Evolutionary conservation across 37 sponge, comb jelly and placozoan genomes (phyloP).

Genomic region (Axinella damicornis): DNA sequence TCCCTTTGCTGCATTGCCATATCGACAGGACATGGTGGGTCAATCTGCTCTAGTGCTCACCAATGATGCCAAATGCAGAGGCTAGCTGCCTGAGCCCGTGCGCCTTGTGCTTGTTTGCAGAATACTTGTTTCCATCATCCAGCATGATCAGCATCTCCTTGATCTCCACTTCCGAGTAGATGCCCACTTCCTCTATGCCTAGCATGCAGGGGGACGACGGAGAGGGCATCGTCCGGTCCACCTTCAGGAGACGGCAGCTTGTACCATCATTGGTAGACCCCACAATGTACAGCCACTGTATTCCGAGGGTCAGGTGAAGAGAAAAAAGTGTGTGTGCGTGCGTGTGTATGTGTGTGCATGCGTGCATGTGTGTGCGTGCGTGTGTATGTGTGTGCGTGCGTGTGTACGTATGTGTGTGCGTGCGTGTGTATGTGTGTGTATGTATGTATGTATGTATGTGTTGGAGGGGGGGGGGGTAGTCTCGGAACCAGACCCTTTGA

Average conservation of each 20-base stretch:
- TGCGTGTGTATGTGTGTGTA: too few species aligned
- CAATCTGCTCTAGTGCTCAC: conserved; percentile 19
- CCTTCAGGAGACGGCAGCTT: conserved; percentile 70
- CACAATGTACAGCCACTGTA: conserved; percentile 66
- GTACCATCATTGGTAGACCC: conserved; percentile 71
- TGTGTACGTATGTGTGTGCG: too few species aligned
- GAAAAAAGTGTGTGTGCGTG: too few species aligned
- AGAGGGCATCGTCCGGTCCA: conserved; percentile 69
- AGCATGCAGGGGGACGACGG: neutral
- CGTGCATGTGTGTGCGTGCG: too few species aligned
- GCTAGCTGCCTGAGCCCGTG: conserved; percentile 73
- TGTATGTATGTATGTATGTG: too few species aligned
- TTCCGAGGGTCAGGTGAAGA: too few species aligned
- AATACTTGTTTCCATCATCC: conserved; percentile 60
- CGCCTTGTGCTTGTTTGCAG: conserved; percentile 38
- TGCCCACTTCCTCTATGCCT: conserved; percentile 51
- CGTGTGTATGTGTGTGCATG: neutral
- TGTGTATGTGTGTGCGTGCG: too few species aligned
- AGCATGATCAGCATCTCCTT: conserved; percentile 68
- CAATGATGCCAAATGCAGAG: conserved; percentile 85
- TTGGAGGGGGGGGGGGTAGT: neutral
- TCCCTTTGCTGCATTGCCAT: conserved; percentile 9
- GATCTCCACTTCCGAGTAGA: conserved; percentile 45
- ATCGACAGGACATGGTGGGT: conserved; percentile 24
- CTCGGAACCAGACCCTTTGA: neutral